phyloP scores from a whole-genome alignment of 2,888 invertebrate species.

The Volucella zonaria region DNA sequence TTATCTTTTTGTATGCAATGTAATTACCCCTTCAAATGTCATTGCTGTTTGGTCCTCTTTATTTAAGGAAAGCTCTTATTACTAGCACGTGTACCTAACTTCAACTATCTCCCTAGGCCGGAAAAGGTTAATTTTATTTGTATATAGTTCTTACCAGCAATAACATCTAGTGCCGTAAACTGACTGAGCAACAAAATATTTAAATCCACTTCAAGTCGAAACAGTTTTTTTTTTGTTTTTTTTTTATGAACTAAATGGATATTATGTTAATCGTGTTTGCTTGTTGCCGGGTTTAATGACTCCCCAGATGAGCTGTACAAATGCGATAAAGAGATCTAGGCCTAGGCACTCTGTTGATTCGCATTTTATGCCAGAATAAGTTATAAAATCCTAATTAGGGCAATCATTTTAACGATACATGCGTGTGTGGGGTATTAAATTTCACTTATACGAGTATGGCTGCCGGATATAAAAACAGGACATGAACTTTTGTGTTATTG shows the following conservation, averaged over 20 bases:
- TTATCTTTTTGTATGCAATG: no score
- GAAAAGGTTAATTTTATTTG: no score
- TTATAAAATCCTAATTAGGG: slow-evolving; percentile 65
- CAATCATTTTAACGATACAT: slow-evolving; percentile 65
- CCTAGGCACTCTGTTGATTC: slow-evolving; percentile 24
- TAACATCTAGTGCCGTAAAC: no score
- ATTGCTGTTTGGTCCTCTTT: no score
- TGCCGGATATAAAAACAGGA: slow-evolving; percentile 35
- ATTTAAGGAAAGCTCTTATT: no score
- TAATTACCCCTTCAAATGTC: no score
- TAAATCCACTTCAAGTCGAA: no score
- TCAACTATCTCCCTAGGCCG: no score
- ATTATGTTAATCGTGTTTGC: slow-evolving; percentile 67
- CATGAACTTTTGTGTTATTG: slow-evolving; percentile 55
- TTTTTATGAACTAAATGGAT: slow-evolving; percentile 48
- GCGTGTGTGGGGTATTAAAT: slow-evolving; percentile 50
- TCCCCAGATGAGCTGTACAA: slow-evolving; percentile 66
- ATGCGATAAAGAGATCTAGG: slow-evolving; percentile 67
- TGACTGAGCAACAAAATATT: no score
- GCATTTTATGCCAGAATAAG: slow-evolving; percentile 58
- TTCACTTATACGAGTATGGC: slow-evolving; percentile 37
- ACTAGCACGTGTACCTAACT: no score
- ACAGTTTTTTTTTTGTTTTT: no score
- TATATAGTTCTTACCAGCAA: no score
- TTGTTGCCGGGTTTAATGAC: slow-evolving; percentile 51